phyloP scores from a whole-genome alignment of 2,888 invertebrate species.

The Cheilosia grossa region DNA sequence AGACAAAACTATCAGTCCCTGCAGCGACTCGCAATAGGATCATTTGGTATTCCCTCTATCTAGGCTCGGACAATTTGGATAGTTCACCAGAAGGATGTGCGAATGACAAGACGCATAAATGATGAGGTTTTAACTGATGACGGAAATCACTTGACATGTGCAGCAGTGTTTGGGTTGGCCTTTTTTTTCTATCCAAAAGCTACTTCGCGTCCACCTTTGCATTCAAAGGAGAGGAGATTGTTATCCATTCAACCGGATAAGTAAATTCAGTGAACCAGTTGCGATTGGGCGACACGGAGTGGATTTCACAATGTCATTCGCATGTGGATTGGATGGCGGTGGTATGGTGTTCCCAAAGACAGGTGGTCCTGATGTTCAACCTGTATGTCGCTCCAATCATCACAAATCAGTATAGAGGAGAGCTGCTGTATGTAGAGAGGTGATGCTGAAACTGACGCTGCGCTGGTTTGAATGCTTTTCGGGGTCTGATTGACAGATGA shows the following conservation, averaged over 20 bases:
- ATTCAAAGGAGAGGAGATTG: slow-evolving; percentile 40
- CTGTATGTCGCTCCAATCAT: slow-evolving; percentile 53
- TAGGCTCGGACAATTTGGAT: slow-evolving; percentile 48
- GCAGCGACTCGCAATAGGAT: slow-evolving; percentile 22
- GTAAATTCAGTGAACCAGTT: slow-evolving; percentile 73
- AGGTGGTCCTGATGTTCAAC: slow-evolving; percentile 59
- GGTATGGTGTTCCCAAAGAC: slow-evolving; percentile 43
- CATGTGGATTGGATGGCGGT: not conserved
- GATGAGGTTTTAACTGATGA: slow-evolving; percentile 35
- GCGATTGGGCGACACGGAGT: slow-evolving; percentile 56
- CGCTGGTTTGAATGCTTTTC: slow-evolving; percentile 32
- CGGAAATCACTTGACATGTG: slow-evolving; percentile 51
- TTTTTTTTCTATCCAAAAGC: not conserved
- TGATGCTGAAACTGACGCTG: slow-evolving; percentile 20
- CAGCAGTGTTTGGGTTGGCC: not conserved
- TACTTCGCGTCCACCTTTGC: slow-evolving; percentile 40
- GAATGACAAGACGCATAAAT: slow-evolving; percentile 60
- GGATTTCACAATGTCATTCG: slow-evolving; percentile 53
- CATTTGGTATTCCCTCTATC: slow-evolving; percentile 51
- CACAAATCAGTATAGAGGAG: slow-evolving; percentile 56
- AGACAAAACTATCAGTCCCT: slow-evolving; percentile 56
- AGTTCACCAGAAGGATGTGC: slow-evolving; percentile 47
- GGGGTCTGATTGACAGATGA: slow-evolving; percentile 54
- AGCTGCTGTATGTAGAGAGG: not conserved
- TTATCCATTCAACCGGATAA: slow-evolving; percentile 71